Conservation (phyloP, 2,888 invertebrate genomes). For the Trichopria drosophilae region DNA sequence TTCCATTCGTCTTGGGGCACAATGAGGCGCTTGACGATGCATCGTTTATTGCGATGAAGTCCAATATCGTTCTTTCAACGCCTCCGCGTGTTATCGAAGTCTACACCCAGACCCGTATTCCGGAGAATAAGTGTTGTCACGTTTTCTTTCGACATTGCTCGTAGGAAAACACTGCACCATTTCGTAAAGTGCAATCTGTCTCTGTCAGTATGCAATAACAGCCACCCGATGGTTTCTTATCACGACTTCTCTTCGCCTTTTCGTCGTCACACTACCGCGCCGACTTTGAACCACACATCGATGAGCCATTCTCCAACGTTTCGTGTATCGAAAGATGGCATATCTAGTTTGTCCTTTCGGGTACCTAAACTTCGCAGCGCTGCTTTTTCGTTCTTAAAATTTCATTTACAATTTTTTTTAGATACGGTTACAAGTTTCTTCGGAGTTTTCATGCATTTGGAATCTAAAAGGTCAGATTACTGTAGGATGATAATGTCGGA, state of each 20-base stretch:
- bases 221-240: too few species aligned
- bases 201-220: slow-evolving; percentile 45
- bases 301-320: slow-evolving; percentile 23
- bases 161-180: slow-evolving; percentile 39
- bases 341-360: slow-evolving; percentile 16
- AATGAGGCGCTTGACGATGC: slow-evolving; percentile 27
- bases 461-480: too few species aligned
- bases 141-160: slow-evolving; percentile 19
- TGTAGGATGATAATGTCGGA: too few species aligned
- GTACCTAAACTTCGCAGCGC: too few species aligned
- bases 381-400: too few species aligned
- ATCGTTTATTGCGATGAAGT: slow-evolving; percentile 36
- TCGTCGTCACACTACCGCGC: slow-evolving; percentile 8
- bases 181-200: slow-evolving; percentile 44
- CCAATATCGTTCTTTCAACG: slow-evolving; percentile 39
- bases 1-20: too few species aligned
- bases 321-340: slow-evolving; percentile 24
- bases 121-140: slow-evolving; percentile 27
- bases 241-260: slow-evolving; percentile 1
- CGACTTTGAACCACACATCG: slow-evolving; percentile 18
- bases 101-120: slow-evolving; percentile 4
- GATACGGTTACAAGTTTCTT: too few species aligned
- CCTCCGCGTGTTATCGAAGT: slow-evolving; percentile 30
- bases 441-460: too few species aligned
- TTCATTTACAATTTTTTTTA: too few species aligned